Conservation (phyloP, 2,888 invertebrate species). For the Clusia tigrina region DNA sequence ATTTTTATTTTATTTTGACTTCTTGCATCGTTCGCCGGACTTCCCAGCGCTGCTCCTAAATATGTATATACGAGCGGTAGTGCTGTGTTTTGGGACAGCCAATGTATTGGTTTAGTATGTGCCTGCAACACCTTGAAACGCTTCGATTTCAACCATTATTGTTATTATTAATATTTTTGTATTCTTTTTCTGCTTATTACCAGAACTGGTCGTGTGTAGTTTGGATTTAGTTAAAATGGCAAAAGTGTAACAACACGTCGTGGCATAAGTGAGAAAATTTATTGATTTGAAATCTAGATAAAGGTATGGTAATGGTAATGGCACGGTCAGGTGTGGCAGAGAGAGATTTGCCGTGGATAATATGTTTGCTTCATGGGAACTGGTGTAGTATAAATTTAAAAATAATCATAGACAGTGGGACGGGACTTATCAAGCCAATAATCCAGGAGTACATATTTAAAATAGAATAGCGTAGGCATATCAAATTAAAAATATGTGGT, state of each 20-base stretch:
- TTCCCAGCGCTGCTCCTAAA: background rate
- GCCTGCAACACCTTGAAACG: conserved; percentile 28
- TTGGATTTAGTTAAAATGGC: conserved; percentile 10
- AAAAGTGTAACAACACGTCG: conserved; percentile 11
- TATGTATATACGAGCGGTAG: background rate
- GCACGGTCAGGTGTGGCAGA: background rate
- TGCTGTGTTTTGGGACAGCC: background rate
- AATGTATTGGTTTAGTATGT: conserved; percentile 28
- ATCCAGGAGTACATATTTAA: background rate
- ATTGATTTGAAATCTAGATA: conserved; percentile 21
- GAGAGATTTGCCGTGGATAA: conserved; percentile 1
- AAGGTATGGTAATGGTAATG: background rate
- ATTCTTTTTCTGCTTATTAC: background rate
- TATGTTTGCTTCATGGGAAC: background rate
- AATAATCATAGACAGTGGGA: too few relatives aligned
- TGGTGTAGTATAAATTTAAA: too few relatives aligned
- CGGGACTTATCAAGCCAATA: too few relatives aligned
- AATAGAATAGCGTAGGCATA: background rate
- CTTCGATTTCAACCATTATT: background rate
- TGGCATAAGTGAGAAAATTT: conserved; percentile 16
- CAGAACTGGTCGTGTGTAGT: background rate
- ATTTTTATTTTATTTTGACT: conserved; percentile 1
- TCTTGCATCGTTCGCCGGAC: background rate
- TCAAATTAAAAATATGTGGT: too few relatives aligned
- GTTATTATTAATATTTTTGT: background rate